Evolutionary conservation across 2,888 invertebrate genomes (phyloP).

Genomic region (Beris chalybata): DNA sequence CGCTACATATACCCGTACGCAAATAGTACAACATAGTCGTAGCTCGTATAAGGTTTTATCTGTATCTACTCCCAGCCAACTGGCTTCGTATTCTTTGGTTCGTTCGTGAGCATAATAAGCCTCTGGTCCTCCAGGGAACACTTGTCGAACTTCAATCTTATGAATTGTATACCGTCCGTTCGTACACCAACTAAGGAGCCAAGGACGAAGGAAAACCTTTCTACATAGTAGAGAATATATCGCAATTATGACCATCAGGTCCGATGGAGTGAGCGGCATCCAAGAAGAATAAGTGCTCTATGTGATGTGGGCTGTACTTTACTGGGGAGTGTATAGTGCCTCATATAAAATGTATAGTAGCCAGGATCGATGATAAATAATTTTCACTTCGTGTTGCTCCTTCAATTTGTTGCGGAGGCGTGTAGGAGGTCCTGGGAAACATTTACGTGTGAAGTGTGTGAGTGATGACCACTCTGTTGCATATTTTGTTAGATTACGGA

Average conservation of each 20-base stretch:
- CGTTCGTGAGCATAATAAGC: constrained; percentile 25
- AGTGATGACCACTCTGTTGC: constrained; percentile 1
- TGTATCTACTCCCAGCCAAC: not conserved
- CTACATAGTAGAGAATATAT: constrained; percentile 19
- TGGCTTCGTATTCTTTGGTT: not conserved
- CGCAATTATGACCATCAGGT: constrained; percentile 25
- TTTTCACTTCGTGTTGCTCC: constrained; percentile 22
- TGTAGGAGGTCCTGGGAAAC: not conserved
- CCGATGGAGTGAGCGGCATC: constrained; percentile 10
- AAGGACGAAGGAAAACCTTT: constrained; percentile 4
- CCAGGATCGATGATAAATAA: constrained; percentile 20
- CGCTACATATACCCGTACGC: not conserved
- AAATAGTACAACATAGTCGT: not conserved
- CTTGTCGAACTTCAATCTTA: constrained; percentile 31
- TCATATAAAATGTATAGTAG: constrained; percentile 17
- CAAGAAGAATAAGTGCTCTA: constrained; percentile 20
- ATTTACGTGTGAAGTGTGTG: constrained; percentile 5
- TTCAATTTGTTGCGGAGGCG: constrained; percentile 15
- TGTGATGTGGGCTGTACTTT: constrained; percentile 7
- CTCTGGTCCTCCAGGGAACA: constrained; percentile 15
- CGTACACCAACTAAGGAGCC: not conserved
- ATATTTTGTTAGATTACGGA: not conserved
- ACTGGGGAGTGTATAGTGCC: not conserved
- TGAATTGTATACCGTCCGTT: constrained; percentile 24
- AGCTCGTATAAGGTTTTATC: not conserved